Evolutionary conservation across 2,888 invertebrate genomes (phyloP), one percentile per base, ranked within the genome.

Genomic region (Hydropsyche betteni): DNA sequence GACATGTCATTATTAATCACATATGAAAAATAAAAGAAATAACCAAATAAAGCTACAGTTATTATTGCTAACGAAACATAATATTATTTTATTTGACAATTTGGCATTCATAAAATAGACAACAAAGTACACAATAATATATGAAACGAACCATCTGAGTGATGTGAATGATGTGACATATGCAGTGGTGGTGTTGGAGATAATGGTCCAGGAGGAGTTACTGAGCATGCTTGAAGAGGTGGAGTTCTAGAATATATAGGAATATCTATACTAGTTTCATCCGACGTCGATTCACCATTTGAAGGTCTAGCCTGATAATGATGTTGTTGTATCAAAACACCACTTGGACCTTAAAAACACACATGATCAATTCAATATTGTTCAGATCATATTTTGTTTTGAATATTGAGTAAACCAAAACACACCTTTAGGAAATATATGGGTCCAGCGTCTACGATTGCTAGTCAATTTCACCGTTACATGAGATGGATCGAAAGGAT

Each of bases 401-500:
- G 50, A 44, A 36, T 74, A 61, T 53, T 58, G 7, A 24, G 24
- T 24, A 24, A 24, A 24, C 24, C 24, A 61, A 4, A 58, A 76
- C 69, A 74, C 81, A 91, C 93, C 93, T 88, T 95, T 95, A 2
- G 99, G 99, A 84, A 99, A 99, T 81, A 98, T 98, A 84, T 99
- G 99, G 0, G 98, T 98, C 99, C 99, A 99, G 75, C 99, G 90
- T 50, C 98, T 87, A 69, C 98, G 89, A 84, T 98, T 98, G 72
- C 98, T 97, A 0, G 98, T 98, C 68, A 97, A 86, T 84, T 98
- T 98, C 80, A 98, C 97, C 50, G 97, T 96, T 74, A 99, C 97
- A 83, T 98, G 96, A 0, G 98, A 97, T 0, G 99, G 99, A 84
- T 98, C 98, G 84, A 99, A 99, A 0, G 99, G 99, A 86, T 99